Base-by-base conservation (phyloP, 2,113 vertebrate genomes). In the Colaptes auratus region DNA sequence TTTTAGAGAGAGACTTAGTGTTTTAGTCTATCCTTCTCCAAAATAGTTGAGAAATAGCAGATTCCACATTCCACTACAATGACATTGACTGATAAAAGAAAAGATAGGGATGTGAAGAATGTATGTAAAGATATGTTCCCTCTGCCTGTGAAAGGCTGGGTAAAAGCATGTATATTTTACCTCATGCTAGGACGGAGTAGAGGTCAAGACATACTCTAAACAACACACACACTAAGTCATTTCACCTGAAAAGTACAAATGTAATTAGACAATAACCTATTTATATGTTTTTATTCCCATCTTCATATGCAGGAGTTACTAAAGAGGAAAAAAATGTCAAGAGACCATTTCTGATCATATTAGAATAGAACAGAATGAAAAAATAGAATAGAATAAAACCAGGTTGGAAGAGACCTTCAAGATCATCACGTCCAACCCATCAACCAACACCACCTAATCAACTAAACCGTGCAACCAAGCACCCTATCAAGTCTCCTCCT, bases 11-110 rank as follows among this genome's bases (percentile, higher is more conserved):
- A 55, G 7, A 55, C 27, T 55, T 28, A 12, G 16, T 67, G 71
- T 74, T 95, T 79, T 72, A 72, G 70, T 63, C 46, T 8, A 39
- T 39, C 73, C 69, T 61, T 72, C 76, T 65, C 61, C 69, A 83
- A 94, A 83, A 83, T 3, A 72, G 58, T 8, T 84, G 94, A 95
- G 88, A 86, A 86, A 46, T 4, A 75, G 80, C 88, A 94, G 83
- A 82, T 53, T 91, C 72, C 72, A 88, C 95, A 88, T 91, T 92
- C 89, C 89, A 65, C 4, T 56, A 25, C 56, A 48, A 9, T 83
- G 95, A 73, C 86, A 80, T 13, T 61, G 85, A 52, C 28, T 3
- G 20, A 88, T 82, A 89, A 92, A 91, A 64, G 15, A 53, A 30
- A 78, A 92, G 78, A 78, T 42, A 58, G 2, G 31, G 70, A 52